Percentiles rank a stretch among this genome's conserved stretches.
Evolutionary conservation across 92 coral and sea anemone species (phyloP).

Genomic region (Paragorgia papillata): DNA sequence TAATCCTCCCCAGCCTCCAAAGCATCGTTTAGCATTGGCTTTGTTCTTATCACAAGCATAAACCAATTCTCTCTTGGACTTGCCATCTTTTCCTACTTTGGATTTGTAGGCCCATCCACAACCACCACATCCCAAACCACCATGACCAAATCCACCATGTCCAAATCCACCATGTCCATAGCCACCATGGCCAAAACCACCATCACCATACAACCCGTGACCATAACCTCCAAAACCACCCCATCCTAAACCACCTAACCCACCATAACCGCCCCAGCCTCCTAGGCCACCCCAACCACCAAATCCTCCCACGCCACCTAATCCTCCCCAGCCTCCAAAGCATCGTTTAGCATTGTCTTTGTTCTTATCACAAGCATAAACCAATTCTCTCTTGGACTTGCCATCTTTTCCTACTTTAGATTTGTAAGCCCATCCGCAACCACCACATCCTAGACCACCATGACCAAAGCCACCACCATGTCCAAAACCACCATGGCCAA

Average conservation of each 20-base stretch:
- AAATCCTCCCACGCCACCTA: slow-evolving; percentile 13
- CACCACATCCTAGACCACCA: slow-evolving; percentile 56
- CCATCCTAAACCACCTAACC: slow-evolving; percentile 61
- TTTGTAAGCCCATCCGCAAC: slow-evolving; percentile 41
- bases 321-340: slow-evolving; percentile 65
- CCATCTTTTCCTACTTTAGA: slow-evolving; percentile 45
- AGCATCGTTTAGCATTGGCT: slow-evolving; percentile 15
- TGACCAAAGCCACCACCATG: slow-evolving; percentile 20
- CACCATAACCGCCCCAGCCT: slow-evolving; percentile 71
- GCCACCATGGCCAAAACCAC: slow-evolving; percentile 59
- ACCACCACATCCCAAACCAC: slow-evolving; percentile 57
- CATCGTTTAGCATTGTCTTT: slow-evolving; percentile 61
- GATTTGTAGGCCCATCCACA: slow-evolving; percentile 40
- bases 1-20: slow-evolving; percentile 26
- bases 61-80: slow-evolving; percentile 32
- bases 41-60: slow-evolving; percentile 18
- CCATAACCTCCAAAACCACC: slow-evolving; percentile 67
- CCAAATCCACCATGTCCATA: slow-evolving; percentile 68
- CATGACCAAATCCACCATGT: slow-evolving; percentile 50
- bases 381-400: slow-evolving; percentile 53
- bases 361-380: slow-evolving; percentile 58
- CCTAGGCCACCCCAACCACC: slow-evolving; percentile 67
- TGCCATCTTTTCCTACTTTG: slow-evolving; percentile 42
- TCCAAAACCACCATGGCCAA: slow-evolving; percentile 39
- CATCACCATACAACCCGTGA: slow-evolving; percentile 54